Base-by-base conservation (phyloP, 2,113 vertebrate genomes). In the Gadus chalcogrammus region DNA sequence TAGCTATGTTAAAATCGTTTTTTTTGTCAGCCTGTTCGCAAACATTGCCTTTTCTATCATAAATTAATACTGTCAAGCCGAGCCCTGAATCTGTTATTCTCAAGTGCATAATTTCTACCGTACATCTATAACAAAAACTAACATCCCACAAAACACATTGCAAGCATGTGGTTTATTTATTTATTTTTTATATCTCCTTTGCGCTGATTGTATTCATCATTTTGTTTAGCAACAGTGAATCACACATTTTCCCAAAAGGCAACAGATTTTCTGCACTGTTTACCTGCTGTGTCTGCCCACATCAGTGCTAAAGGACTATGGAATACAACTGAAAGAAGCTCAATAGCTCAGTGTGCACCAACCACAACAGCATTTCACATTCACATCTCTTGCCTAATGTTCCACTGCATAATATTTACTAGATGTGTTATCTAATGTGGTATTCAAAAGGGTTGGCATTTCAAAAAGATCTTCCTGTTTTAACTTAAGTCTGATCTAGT, bases 401-500 rank as follows among this genome's bases (percentile, higher is more conserved):
- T 69, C 75, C 27, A 4, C 64, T 81, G 79, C 83, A 72, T 76
- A 56, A 80, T 76, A 89, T 90, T 87, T 84, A 48, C 42, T 48
- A 82, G 81, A 82, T 86, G 87, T 76, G 82, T 89, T 77, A 79
- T 79, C 61, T 87, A 87, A 83, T 86, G 79, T 85, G 85, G 80
- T 86, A 82, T 72, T 89, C 74, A 78, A 84, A 82, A 82, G 84
- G 70, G 83, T 79, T 76, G 67, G 82, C 77, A 83, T 82, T 91
- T 85, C 83, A 90, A 84, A 87, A 90, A 84, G 85, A 76, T 90
- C 85, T 89, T 84, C 86, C 80, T 81, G 76, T 65, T 78, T 88
- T 90, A 89, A 92, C 92, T 91, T 92, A 92, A 90, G 85, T 73
- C 81, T 60, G 61, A 70, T 68, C 77, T 81, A 72, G 77, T 79